These are phyloP conservation scores for Macropus fuliginosus DNA, from an alignment of 2,797 vertebrate genomes.

Conservation along the genomic window DNA sequence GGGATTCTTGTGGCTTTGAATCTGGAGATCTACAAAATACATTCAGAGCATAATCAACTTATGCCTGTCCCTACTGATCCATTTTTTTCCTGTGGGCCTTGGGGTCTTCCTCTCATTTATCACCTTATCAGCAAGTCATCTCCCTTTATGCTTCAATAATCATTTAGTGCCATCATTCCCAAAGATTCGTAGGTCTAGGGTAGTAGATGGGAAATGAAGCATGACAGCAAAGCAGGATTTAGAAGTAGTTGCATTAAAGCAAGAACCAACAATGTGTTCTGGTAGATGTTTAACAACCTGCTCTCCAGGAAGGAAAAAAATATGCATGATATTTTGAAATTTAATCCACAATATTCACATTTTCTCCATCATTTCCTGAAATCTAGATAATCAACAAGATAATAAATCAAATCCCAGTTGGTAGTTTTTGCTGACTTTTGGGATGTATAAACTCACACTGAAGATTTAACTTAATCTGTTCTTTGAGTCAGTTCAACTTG, in stretches of 20 bases:
- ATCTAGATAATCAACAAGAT: background rate
- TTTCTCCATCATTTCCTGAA: background rate
- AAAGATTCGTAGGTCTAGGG: background rate
- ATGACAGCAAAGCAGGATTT: background rate
- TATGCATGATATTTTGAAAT: background rate
- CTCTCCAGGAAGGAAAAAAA: background rate
- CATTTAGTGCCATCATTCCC: background rate
- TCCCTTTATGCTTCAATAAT: background rate
- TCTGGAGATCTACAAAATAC: background rate
- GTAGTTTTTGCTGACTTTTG: background rate
- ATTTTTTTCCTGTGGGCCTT: background rate
- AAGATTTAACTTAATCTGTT: background rate
- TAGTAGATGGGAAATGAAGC: background rate
- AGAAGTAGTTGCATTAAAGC: background rate
- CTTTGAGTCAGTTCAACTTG: background rate
- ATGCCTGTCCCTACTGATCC: background rate
- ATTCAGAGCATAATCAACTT: background rate
- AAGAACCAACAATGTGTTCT: background rate
- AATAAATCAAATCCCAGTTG: background rate
- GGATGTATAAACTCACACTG: background rate
- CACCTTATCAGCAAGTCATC: background rate
- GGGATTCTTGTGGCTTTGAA: background rate
- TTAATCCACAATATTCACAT: background rate
- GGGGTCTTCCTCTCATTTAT: background rate
- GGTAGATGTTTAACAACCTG: background rate